These are phyloP conservation scores for Lasioglossum calceatum DNA, from an alignment of 2,888 invertebrate genomes.

Conservation along the genomic window DNA sequence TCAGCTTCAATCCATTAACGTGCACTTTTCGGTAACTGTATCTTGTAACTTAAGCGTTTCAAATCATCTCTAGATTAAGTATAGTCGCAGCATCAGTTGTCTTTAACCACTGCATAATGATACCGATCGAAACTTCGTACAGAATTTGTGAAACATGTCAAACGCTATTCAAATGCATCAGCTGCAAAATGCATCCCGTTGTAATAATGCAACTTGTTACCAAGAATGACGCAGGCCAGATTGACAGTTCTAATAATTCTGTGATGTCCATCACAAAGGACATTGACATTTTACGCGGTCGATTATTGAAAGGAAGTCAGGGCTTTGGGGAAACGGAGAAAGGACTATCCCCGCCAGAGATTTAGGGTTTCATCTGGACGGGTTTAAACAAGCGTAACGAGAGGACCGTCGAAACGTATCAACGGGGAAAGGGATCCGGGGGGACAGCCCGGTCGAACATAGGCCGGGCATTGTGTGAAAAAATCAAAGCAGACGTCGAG, in stretches of 20 bases:
- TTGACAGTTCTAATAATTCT: not conserved
- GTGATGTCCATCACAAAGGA: not conserved
- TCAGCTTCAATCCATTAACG: not conserved
- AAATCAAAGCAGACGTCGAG: constrained; percentile 38
- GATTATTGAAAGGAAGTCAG: not conserved
- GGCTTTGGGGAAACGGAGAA: not conserved
- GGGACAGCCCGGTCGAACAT: constrained; percentile 8
- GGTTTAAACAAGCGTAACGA: constrained; percentile 29
- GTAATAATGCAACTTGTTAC: not conserved
- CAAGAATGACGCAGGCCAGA: not conserved
- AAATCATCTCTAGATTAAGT: not conserved
- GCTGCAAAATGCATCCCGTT: not conserved
- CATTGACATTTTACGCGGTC: not conserved
- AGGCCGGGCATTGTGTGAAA: constrained; percentile 13
- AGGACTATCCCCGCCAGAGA: not conserved
- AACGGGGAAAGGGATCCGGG: not conserved
- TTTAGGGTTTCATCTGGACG: constrained; percentile 6
- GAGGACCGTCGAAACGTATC: constrained; percentile 33
- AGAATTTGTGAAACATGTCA: not conserved
- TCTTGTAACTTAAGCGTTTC: not conserved
- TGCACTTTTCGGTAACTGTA: not conserved
- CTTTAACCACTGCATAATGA: not conserved
- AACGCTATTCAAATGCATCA: not conserved
- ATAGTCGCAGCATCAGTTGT: not conserved
- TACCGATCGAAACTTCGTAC: not conserved